Evolutionary conservation across 2,797 vertebrate species (phyloP).

Genomic region (Benthosema pterotum): DNA sequence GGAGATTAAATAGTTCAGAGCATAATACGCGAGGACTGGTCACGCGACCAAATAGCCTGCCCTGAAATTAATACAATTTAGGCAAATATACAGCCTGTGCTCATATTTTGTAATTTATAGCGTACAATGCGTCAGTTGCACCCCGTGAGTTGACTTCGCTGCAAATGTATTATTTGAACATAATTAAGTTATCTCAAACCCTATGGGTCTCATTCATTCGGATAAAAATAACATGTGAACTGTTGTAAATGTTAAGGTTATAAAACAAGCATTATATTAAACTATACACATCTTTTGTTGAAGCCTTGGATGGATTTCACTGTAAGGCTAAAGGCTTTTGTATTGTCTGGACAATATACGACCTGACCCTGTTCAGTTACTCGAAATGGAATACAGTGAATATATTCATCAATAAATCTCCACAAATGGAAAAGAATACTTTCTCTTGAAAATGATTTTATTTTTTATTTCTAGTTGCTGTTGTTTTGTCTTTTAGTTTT

Average conservation of each 20-base stretch:
- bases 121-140: conserved; percentile 29
- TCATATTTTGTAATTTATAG: conserved; percentile 18
- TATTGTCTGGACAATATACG: conserved; percentile 32
- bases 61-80: conserved; percentile 21
- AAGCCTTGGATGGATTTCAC: conserved; percentile 38
- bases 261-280: not conserved
- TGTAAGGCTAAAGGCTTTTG: conserved; percentile 31
- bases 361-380: conserved; percentile 78
- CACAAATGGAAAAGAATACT: conserved; percentile 54
- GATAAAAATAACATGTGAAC: conserved; percentile 60
- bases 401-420: conserved; percentile 69
- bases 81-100: not conserved
- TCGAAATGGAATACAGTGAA: conserved; percentile 67
- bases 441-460: conserved; percentile 48
- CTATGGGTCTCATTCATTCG: conserved; percentile 31
- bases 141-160: conserved; percentile 20
- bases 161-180: conserved; percentile 35
- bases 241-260: conserved; percentile 75
- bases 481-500: conserved; percentile 39
- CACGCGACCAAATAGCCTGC: conserved; percentile 21
- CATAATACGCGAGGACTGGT: conserved; percentile 17
- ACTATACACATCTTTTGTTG: conserved; percentile 27
- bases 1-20: conserved; percentile 24
- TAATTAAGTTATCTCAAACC: conserved; percentile 25
- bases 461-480: conserved; percentile 28